Base-by-base conservation (phyloP, 2,888 invertebrate genomes). In the Coecobrya sp. region DNA sequence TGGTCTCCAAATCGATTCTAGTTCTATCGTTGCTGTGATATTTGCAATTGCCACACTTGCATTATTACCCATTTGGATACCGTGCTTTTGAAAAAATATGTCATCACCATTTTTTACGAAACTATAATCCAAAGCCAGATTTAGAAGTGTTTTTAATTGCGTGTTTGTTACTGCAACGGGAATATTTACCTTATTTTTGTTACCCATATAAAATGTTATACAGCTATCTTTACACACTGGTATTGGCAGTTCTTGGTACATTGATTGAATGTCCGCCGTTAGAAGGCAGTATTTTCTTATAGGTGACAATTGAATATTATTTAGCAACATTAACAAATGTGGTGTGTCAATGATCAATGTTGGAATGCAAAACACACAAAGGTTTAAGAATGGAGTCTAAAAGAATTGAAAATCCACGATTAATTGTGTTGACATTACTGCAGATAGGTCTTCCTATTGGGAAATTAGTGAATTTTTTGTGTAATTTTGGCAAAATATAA, bases 41-140 rank as follows among this genome's bases (percentile, higher is more conserved):
- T 86, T 91, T n/a, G 86, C 86, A 0, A 91, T 62, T 0, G 86
- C 55, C 13, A 91, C 91, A 30, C 91, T 91, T 7, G 81, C 73
- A 70, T 42, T 70, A 45, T 30, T 49, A 0, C 91, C 87, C 91
- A 91, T 91, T 49, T 86, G 86, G 1, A 91, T 91, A 7, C 91
- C 86, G n/a, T 25, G 62, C 1, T 82, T 49, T 30, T 87, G 86
- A 1, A 70, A 19, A 27, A 55, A 91, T 1, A 82, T 25, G 19
- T 86, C 16, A n/a, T 42, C 10, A 4, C 87, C 25, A 59, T n/a
- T 87, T 82, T 91, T 19, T 16, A 81, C 0, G 25, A 36, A 87
- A 42, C 82, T 91, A 27, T 82, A 82, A 70, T 91, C 86, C 4
- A 91, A 45, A 36, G 49, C 22, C 22, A 86, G 59, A 25, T 87